phyloP scores from a whole-genome alignment of 2,888 invertebrate genomes.

The Volucella inanis region DNA sequence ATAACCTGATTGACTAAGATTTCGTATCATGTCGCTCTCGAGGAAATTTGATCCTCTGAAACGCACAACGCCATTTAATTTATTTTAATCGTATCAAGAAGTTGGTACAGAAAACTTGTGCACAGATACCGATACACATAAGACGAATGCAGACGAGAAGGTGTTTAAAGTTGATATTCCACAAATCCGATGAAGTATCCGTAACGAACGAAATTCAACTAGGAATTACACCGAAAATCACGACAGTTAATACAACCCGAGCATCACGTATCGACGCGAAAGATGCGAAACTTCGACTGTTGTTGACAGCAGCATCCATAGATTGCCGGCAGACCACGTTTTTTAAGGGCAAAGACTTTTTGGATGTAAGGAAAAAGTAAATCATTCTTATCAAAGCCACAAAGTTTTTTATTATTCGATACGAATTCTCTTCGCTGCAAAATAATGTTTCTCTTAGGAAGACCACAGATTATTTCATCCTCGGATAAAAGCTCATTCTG shows the following conservation, averaged over 20 bases:
- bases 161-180: constrained; percentile 4
- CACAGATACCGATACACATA: no score
- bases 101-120: background rate
- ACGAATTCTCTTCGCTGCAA: background rate
- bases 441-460: background rate
- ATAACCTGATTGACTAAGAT: background rate
- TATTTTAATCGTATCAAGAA: constrained; percentile 16
- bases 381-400: constrained; percentile 26
- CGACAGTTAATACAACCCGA: constrained; percentile 20
- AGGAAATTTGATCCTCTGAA: background rate
- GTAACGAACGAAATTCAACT: constrained; percentile 5
- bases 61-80: background rate
- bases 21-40: background rate
- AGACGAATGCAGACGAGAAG: background rate
- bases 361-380: constrained; percentile 27
- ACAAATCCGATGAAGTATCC: background rate
- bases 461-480: background rate
- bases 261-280: constrained; percentile 55
- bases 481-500: constrained; percentile 35
- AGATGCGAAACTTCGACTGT: constrained; percentile 63
- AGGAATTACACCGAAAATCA: constrained; percentile 12
- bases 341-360: constrained; percentile 41
- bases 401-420: constrained; percentile 8
- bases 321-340: constrained; percentile 49
- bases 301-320: constrained; percentile 58